Evolutionary conservation across 2,113 vertebrate species (phyloP).

Genomic region (Daphoenositta chrysoptera): DNA sequence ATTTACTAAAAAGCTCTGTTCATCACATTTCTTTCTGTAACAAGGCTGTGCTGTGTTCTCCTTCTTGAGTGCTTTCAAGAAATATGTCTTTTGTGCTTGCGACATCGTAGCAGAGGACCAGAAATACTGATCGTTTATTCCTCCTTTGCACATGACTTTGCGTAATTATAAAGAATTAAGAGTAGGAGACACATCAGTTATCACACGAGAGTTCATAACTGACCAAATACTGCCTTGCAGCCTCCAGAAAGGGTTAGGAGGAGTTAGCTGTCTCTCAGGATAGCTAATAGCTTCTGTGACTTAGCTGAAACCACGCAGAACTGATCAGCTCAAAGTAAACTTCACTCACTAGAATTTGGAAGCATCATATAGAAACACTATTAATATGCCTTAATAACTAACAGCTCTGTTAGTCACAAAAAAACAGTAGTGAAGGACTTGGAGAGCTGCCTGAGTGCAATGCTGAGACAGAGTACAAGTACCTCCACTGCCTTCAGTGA

Average conservation of each 20-base stretch:
- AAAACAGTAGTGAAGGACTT: not conserved
- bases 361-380: not conserved
- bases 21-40: constrained; percentile 16
- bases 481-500: not conserved
- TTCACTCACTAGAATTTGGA: not conserved
- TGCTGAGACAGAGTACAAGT: not conserved
- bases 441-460: not conserved
- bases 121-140: not conserved
- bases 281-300: not conserved
- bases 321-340: not conserved
- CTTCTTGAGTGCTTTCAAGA: not conserved
- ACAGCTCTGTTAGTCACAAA: not conserved
- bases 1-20: constrained; percentile 2
- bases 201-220: not conserved
- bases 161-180: not conserved
- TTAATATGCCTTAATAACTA: not conserved
- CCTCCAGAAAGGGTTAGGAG: not conserved
- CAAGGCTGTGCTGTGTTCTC: not conserved
- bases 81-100: not conserved
- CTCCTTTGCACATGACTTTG: not conserved
- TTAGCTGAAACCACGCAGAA: not conserved
- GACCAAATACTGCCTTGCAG: not conserved
- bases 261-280: not conserved
- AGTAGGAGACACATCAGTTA: not conserved
- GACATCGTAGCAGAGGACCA: not conserved